These are phyloP conservation scores for Dasypus novemcinctus DNA, from an alignment of 2,113 vertebrate genomes.

Conservation along the genomic window DNA sequence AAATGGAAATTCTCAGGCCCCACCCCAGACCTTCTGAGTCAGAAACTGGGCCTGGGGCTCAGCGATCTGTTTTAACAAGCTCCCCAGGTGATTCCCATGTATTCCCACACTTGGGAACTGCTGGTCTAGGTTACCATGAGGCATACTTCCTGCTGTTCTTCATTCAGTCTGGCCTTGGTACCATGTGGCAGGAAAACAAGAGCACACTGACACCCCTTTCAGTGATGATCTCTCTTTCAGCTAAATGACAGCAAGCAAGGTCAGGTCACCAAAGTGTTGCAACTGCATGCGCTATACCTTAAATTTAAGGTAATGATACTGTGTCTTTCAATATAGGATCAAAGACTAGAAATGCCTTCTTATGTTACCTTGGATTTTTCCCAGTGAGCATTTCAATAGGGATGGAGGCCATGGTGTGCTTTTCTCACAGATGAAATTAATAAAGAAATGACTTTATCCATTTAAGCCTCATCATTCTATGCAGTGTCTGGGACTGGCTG, in stretches of 20 bases:
- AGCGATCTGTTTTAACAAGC: not conserved
- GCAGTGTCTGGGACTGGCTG: not conserved
- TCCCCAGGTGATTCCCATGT: not conserved
- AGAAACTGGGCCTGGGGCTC: not conserved
- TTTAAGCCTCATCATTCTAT: not conserved
- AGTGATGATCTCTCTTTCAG: not conserved
- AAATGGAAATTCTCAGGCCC: constrained; percentile 44
- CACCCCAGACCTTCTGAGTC: constrained; percentile 19
- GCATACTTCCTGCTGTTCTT: not conserved
- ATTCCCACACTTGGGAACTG: not conserved
- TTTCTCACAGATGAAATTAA: constrained; percentile 17
- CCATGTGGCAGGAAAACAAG: not conserved
- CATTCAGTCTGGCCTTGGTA: not conserved
- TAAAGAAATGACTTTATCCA: not conserved
- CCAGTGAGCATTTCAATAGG: not conserved
- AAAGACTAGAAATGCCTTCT: constrained; percentile 45
- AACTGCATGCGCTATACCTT: not conserved
- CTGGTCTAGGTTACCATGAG: constrained; percentile 2
- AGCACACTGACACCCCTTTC: not conserved
- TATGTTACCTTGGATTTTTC: constrained; percentile 39
- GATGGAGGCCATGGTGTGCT: not conserved
- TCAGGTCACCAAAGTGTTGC: not conserved
- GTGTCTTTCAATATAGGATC: constrained; percentile 49
- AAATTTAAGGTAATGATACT: constrained; percentile 33
- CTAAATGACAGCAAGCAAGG: not conserved